Evolutionary conservation across 2,797 vertebrate species (phyloP).

Genomic region (Aphelocoma californica): DNA sequence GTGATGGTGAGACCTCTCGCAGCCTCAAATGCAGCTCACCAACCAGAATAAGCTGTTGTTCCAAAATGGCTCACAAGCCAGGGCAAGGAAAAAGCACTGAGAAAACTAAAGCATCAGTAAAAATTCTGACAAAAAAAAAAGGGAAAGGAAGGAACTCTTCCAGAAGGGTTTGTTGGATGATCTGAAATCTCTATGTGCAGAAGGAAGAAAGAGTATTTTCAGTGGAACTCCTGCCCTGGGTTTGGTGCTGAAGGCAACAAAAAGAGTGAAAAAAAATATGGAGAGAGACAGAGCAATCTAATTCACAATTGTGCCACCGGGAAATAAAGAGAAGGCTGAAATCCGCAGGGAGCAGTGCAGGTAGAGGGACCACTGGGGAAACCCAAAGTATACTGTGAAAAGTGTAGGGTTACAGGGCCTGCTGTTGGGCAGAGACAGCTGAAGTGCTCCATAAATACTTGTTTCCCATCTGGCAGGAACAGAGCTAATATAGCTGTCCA

Average conservation of each 20-base stretch:
- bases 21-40: neutral
- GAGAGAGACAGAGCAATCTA: neutral
- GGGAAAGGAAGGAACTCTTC: neutral
- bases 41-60: neutral
- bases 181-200: neutral
- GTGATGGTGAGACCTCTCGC: rapidly evolving
- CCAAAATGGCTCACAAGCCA: neutral
- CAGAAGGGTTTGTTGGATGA: neutral
- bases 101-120: neutral
- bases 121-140: neutral
- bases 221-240: neutral
- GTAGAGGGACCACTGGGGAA: neutral
- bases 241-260: neutral
- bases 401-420: rapidly evolving
- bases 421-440: neutral
- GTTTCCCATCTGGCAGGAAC: neutral
- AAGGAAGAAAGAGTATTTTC: neutral
- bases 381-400: neutral
- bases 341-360: neutral
- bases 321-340: neutral
- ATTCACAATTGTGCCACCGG: neutral
- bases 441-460: neutral
- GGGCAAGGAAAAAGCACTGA: neutral
- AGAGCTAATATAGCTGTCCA: neutral
- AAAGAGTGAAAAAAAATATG: neutral